Base-by-base conservation (phyloP, 2,113 vertebrate species). In the Tetraodon nigroviridis region DNA sequence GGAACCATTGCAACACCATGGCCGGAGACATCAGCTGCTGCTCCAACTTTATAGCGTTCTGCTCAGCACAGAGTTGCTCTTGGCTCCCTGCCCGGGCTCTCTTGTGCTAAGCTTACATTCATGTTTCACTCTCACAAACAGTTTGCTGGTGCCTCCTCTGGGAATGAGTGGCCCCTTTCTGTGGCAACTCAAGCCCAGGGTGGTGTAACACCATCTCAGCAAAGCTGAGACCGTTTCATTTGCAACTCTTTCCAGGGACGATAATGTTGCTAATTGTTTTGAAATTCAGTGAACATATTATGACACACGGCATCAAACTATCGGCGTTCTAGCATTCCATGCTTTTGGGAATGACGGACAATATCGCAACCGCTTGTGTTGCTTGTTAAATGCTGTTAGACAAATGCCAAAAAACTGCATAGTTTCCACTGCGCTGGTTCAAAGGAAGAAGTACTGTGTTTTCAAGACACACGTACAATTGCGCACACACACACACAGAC, bases 11-110 rank as follows among this genome's bases (percentile, higher is more conserved):
- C 74, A 86, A 78, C 67, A 55, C 64, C 74, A 51, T 52, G 62
- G 79, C 76, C 80, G 60, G 66, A 90, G 80, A 88, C 86, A 89
- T 90, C 87, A 91, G 90, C 90, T 91, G 88, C 87, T 90, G 82
- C 83, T 83, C 75, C 71, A 80, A 80, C 85, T 88, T 87, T 73
- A 85, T 82, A 86, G 83, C 67, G 76, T 82, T 83, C 83, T 84
- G 76, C 71, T 29, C 71, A 75, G 76, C 61, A 17, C 65, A 55
- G 69, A 82, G 80, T 87, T 89, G 86, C 75, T 86, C 53, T 89
- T 90, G 87, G 88, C 87, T 46, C 53, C 47, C 57, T 57, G 81
- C 81, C 86, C 67, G 12, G 79, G 68, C 51, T 84, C 75, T 89
- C 84, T 86, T 81, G 75, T 86, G 84, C 78, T 85, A 85, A 83